These are phyloP conservation scores for Oreochromis aureus DNA, from an alignment of 2,113 vertebrate genomes.

Conservation along the genomic window DNA sequence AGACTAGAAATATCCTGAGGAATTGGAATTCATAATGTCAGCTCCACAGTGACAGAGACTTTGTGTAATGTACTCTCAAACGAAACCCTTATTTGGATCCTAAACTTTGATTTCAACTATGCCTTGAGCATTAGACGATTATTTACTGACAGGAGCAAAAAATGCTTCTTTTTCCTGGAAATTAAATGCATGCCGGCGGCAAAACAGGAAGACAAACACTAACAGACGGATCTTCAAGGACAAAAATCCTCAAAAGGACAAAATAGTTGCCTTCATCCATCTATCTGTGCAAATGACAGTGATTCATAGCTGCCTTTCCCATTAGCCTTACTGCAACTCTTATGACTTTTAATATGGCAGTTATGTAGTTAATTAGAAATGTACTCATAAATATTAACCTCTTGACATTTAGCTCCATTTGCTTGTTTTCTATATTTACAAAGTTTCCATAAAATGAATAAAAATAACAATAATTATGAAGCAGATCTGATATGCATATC, in stretches of 20 bases:
- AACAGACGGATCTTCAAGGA: background rate
- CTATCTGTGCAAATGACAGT: background rate
- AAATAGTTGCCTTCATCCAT: background rate
- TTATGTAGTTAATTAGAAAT: background rate
- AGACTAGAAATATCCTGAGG: background rate
- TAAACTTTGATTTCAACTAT: background rate
- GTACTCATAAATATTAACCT: background rate
- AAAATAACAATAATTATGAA: background rate
- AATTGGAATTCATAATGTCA: background rate
- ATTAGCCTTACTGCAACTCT: background rate
- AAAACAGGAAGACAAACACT: background rate
- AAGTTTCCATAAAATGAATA: background rate
- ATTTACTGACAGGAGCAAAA: background rate
- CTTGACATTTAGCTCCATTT: background rate
- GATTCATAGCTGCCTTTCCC: background rate
- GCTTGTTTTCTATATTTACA: background rate
- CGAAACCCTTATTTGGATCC: background rate
- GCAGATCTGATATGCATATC: background rate
- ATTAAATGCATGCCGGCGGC: background rate
- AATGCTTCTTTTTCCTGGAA: background rate
- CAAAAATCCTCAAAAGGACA: background rate
- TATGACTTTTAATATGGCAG: background rate
- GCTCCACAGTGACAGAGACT: background rate
- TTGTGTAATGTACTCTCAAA: background rate
- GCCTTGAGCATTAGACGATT: background rate